Conservation (phyloP, 2,797 vertebrate species). For the Pseudochaenichthys georgianus region DNA sequence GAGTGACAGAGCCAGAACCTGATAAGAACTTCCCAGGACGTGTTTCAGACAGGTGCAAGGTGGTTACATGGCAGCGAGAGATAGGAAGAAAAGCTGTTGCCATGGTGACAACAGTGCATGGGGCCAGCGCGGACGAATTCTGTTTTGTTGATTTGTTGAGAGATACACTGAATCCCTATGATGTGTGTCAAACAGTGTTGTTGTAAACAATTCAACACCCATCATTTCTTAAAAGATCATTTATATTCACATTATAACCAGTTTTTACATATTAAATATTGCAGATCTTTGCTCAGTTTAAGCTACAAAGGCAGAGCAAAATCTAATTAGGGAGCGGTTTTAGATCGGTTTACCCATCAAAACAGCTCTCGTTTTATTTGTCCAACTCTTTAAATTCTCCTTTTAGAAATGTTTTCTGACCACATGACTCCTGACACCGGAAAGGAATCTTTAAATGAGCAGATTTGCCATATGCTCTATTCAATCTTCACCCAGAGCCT, state of each 20-base stretch:
- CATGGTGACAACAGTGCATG: constrained; percentile 39
- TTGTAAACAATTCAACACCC: not conserved
- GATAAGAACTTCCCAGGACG: constrained; percentile 52
- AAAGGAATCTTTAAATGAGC: constrained; percentile 31
- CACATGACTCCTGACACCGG: not conserved
- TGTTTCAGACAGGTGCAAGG: constrained; percentile 51
- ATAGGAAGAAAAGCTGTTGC: constrained; percentile 39
- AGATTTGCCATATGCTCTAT: constrained; percentile 52
- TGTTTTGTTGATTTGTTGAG: constrained; percentile 19
- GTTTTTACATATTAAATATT: not conserved
- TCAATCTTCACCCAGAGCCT: constrained; percentile 40
- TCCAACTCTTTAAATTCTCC: not conserved
- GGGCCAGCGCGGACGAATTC: constrained; percentile 18
- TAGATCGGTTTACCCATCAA: not conserved
- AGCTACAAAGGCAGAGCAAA: not conserved
- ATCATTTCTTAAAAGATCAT: no score
- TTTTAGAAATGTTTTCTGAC: constrained; percentile 16
- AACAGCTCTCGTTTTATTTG: constrained; percentile 18
- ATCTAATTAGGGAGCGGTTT: not conserved
- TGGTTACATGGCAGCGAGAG: constrained; percentile 49
- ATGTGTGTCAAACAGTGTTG: constrained; percentile 2
- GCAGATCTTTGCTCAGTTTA: not conserved
- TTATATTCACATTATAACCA: no score
- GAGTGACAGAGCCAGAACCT: constrained; percentile 64
- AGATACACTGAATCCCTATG: constrained; percentile 22